A percentile compares a stretch with the other conserved stretches of the same genome.
Evolutionary conservation across 2,888 invertebrate genomes (phyloP).

Genomic region (Euclidia mi): DNA sequence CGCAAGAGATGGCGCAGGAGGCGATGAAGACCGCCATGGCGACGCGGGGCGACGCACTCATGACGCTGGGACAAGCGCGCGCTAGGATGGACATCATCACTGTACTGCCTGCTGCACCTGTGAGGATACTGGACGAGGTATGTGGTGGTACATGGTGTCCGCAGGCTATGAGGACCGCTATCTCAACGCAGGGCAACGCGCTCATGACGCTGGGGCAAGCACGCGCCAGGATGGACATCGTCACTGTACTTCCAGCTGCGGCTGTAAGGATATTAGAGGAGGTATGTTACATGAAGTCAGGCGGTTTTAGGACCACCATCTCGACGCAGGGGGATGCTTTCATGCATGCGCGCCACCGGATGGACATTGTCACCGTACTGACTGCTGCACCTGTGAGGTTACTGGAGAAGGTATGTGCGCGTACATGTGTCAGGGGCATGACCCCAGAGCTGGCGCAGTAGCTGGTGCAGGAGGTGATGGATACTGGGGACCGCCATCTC

Average conservation of each 20-base stretch:
- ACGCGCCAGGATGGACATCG: conserved; percentile 78
- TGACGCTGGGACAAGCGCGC: conserved; percentile 81
- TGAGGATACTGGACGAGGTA: conserved; percentile 79
- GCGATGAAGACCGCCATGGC: conserved; percentile 77
- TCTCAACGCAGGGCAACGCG: conserved; percentile 75
- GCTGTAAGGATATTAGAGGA: conserved; percentile 78
- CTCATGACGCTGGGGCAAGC: conserved; percentile 83
- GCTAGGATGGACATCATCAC: conserved; percentile 80
- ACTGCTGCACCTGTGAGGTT: conserved; percentile 76
- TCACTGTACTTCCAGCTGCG: conserved; percentile 74
- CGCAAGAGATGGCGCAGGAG: conserved; percentile 70
- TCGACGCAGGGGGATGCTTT: conserved; percentile 78
- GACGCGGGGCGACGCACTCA: conserved; percentile 75
- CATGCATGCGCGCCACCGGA: conserved; percentile 78
- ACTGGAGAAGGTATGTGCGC: too few relatives aligned
- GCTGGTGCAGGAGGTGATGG: too few relatives aligned
- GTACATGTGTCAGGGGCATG: too few relatives aligned
- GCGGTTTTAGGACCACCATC: conserved; percentile 73
- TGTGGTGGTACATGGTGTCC: too few relatives aligned
- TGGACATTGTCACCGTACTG: conserved; percentile 77
- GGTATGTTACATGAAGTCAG: too few relatives aligned
- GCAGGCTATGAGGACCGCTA: conserved; percentile 75
- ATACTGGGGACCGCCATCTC: too few relatives aligned
- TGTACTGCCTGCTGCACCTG: conserved; percentile 73
- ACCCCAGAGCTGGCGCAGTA: too few relatives aligned